Percentiles rank a stretch among this genome's conserved stretches.
phyloP scores from a whole-genome alignment of 2,113 vertebrate species.

The Boleophthalmus pectinirostris region DNA sequence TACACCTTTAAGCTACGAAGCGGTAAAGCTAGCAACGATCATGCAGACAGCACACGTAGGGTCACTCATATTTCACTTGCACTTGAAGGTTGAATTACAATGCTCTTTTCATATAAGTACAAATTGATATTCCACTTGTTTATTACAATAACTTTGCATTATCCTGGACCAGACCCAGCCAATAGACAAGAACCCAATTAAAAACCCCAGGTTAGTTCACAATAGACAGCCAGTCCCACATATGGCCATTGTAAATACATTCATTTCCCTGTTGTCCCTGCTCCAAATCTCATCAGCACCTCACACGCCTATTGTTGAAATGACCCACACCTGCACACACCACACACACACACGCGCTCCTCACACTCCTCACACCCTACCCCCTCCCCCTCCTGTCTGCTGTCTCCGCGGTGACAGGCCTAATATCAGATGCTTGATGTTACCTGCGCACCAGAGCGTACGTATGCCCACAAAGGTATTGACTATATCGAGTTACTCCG shows the following conservation, averaged over 20 bases:
- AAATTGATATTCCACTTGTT: background rate
- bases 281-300: constrained; percentile 21
- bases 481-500: constrained; percentile 63
- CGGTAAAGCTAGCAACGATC: too few relatives aligned
- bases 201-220: background rate
- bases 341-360: too few relatives aligned
- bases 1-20: too few relatives aligned
- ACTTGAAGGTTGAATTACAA: background rate
- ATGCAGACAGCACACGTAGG: too few relatives aligned
- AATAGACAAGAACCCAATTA: background rate
- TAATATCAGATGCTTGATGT: constrained; percentile 69
- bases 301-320: constrained; percentile 27
- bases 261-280: background rate
- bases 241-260: constrained; percentile 12
- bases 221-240: background rate
- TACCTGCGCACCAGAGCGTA: constrained; percentile 59
- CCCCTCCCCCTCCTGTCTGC: background rate
- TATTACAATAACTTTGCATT: background rate
- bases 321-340: background rate
- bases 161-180: background rate
- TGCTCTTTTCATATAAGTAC: too few relatives aligned
- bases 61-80: background rate
- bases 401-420: constrained; percentile 50
- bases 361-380: background rate
- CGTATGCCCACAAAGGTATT: constrained; percentile 48